Percentiles rank a stretch among this genome's conserved stretches.
Conservation (phyloP, 2,113 vertebrate genomes). For the Glaucidium brasilianum region DNA sequence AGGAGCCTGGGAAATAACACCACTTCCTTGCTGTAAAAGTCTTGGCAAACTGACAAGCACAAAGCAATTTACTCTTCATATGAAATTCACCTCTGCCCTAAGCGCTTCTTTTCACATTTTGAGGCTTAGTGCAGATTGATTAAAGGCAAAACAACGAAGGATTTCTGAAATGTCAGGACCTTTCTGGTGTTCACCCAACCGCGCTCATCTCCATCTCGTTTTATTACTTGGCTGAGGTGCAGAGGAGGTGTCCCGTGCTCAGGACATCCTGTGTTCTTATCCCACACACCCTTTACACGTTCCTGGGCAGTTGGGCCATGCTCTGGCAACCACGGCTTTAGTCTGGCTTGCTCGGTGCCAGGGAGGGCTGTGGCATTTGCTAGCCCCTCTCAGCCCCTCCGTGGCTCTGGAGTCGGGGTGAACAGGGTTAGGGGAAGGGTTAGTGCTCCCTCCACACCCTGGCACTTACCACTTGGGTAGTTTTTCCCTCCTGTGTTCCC, state of each 20-base stretch:
- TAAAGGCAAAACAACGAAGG: constrained; percentile 56
- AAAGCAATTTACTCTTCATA: constrained; percentile 54
- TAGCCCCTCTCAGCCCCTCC: not conserved
- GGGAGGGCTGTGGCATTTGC: not conserved
- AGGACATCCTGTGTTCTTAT: accelerated
- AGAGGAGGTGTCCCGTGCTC: not conserved
- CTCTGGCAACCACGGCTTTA: not conserved
- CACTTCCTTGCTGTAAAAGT: constrained; percentile 14
- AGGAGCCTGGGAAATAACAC: constrained; percentile 7
- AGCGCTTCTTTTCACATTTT: constrained; percentile 59
- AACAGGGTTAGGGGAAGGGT: not conserved
- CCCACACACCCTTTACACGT: not conserved
- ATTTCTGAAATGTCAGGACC: constrained; percentile 67
- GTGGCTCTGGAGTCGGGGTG: not conserved
- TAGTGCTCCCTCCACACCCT: not conserved
- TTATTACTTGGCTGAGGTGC: not conserved
- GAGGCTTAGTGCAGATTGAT: constrained; percentile 53
- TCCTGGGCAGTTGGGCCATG: not conserved
- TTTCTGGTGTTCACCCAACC: constrained; percentile 42
- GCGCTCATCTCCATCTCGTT: not conserved
- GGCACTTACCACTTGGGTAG: no score
- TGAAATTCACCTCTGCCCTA: constrained; percentile 59
- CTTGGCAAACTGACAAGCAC: constrained; percentile 14
- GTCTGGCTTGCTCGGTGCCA: not conserved
- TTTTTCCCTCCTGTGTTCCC: no score